Evolutionary conservation across 1,140 invertebrate genomes (phyloP).

Genomic region (Magallana ariakensis): DNA sequence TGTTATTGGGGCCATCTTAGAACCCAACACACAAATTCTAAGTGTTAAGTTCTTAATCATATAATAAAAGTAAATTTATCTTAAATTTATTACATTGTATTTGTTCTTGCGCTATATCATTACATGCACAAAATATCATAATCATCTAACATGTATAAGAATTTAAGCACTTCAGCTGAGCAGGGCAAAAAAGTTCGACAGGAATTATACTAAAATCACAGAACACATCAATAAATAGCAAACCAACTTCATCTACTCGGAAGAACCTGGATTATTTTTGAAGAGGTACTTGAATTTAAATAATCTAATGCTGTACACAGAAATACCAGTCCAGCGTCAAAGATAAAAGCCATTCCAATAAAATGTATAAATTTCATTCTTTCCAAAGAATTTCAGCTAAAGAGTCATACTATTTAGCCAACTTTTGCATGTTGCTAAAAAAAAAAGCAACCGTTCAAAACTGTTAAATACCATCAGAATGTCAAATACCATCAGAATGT

Average conservation of each 20-base stretch:
- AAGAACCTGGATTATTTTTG: conserved; percentile 27
- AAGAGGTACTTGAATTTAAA: not conserved
- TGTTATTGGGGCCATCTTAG: not conserved
- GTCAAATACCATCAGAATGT: too few species aligned
- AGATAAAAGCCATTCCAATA: not conserved
- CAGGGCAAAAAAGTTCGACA: not conserved
- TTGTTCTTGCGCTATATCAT: too few species aligned
- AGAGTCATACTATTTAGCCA: too few species aligned
- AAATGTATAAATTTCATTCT: not conserved
- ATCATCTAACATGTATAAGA: not conserved
- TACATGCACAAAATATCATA: too few species aligned
- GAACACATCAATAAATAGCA: conserved; percentile 34
- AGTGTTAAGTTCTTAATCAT: too few species aligned
- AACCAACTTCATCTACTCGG: not conserved
- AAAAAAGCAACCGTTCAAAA: too few species aligned
- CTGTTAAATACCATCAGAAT: too few species aligned
- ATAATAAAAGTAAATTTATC: too few species aligned
- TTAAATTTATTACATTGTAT: too few species aligned
- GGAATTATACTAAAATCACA: not conserved
- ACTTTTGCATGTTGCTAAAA: too few species aligned
- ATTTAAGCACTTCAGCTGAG: conserved; percentile 22
- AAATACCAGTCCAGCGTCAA: not conserved
- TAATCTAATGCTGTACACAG: conserved; percentile 1
- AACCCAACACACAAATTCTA: not conserved
- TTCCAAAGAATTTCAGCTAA: too few species aligned